Conservation (phyloP, 2,888 invertebrate genomes). For the Hyles lineata region DNA sequence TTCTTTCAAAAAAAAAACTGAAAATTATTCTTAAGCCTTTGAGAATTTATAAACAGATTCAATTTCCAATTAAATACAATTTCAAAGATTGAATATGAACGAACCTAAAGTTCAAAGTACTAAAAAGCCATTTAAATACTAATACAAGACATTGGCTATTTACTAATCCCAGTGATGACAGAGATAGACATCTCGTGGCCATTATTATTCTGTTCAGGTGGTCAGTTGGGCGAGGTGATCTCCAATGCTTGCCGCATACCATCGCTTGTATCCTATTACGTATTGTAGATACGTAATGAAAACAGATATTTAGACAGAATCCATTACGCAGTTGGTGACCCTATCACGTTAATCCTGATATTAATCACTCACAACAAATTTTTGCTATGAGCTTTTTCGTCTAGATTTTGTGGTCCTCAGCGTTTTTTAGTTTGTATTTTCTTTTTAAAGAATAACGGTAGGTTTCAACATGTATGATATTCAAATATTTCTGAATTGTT, state of each 20-base stretch:
- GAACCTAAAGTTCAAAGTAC: slow-evolving; percentile 10
- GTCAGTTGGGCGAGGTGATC: slow-evolving; percentile 48
- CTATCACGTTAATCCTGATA: too few relatives aligned
- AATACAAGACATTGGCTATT: not conserved
- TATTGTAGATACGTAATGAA: not conserved
- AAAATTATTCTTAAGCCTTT: too few relatives aligned
- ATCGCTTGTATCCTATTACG: slow-evolving; percentile 21
- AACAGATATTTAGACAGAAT: not conserved
- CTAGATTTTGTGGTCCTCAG: too few relatives aligned
- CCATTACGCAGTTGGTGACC: not conserved
- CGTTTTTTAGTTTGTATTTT: too few relatives aligned
- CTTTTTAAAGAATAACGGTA: too few relatives aligned
- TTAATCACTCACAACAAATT: too few relatives aligned
- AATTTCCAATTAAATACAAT: not conserved
- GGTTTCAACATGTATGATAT: too few relatives aligned
- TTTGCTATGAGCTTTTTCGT: too few relatives aligned
- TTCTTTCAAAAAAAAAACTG: too few relatives aligned
- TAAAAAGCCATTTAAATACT: not conserved
- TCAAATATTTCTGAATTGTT: too few relatives aligned
- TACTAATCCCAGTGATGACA: slow-evolving; percentile 9
- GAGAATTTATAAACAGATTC: not conserved
- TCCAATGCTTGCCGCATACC: slow-evolving; percentile 65
- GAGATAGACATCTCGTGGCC: slow-evolving; percentile 16
- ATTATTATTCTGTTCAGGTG: slow-evolving; percentile 43
- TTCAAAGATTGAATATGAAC: not conserved